Evolutionary conservation across 2,797 vertebrate species (phyloP), one percentile per base, ranked within the genome.

Genomic region (Gallirallus australis): DNA sequence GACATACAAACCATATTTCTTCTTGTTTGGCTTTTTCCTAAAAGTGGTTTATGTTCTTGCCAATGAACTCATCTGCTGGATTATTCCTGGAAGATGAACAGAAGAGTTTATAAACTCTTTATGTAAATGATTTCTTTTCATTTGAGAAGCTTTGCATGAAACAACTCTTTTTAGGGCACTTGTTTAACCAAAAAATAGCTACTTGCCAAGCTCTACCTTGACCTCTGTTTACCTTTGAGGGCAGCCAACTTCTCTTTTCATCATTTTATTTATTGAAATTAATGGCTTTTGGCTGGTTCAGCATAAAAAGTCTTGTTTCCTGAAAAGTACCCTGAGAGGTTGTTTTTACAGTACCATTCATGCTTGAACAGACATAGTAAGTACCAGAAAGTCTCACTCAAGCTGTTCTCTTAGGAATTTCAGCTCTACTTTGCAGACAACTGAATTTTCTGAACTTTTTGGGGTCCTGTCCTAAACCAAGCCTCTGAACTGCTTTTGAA

Each of bases 221-320:
- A 90, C 81, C 71, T 91, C 35, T 93, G 68, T 86, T 94, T 94
- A 94, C 70, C 53, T 96, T 73, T 82, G 48, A 94, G 70, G 81
- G 64, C 78, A 84, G 80, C 45, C 75, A 82, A 9, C 13, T 86
- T 71, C 18, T 61, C 57, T 82, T 82, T 93, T 96, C 35, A 42
- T 84, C 35, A 33, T 88, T 91, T 92, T 90, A 72, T 84, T 27
- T 65, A 50, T 53, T 77, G 71, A 90, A 94, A 91, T 85, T 73
- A 86, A 86, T 89, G 70, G 45, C 6, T 12, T 93, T 66, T 96
- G 90, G 70, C 87, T 96, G 47, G 59, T 69, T 94, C 66, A 86
- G 91, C 90, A 94, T 52, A 89, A 97, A 96, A 94, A 7, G 0
- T 39, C 35, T 33, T 4, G 12, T 94, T 97, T 94, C 91, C 90